phyloP scores from a whole-genome alignment of 2,888 invertebrate species.

The Parasteatoda lunata region DNA sequence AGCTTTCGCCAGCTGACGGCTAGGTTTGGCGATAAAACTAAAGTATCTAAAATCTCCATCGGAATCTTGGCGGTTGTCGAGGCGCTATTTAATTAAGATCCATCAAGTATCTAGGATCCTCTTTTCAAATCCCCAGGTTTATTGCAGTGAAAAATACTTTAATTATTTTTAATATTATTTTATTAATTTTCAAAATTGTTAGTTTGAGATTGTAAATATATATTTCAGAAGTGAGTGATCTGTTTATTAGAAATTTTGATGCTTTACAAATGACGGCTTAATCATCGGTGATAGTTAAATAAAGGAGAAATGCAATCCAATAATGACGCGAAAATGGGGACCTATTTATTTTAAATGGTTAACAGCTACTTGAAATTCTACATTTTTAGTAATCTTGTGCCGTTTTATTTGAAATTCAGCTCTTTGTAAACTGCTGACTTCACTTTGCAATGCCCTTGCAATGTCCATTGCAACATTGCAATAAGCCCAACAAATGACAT shows the following conservation, averaged over 20 bases:
- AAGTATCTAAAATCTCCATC: conserved; percentile 39
- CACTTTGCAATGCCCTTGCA: too few species aligned
- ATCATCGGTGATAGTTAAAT: too few species aligned
- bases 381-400: too few species aligned
- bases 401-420: too few species aligned
- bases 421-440: too few species aligned
- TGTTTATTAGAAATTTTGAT: neutral
- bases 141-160: neutral
- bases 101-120: neutral
- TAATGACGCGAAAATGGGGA: too few species aligned
- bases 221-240: neutral
- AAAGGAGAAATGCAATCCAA: too few species aligned
- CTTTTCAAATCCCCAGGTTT: neutral
- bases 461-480: too few species aligned
- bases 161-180: neutral
- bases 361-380: too few species aligned
- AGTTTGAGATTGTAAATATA: neutral
- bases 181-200: neutral
- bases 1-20: conserved; percentile 29
- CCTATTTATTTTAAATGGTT: too few species aligned
- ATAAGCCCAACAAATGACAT: too few species aligned
- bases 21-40: conserved; percentile 16
- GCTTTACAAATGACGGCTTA: too few species aligned
- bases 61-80: neutral
- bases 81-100: neutral